phyloP scores from a whole-genome alignment of 2,888 invertebrate species.

The Perdita meconis region DNA sequence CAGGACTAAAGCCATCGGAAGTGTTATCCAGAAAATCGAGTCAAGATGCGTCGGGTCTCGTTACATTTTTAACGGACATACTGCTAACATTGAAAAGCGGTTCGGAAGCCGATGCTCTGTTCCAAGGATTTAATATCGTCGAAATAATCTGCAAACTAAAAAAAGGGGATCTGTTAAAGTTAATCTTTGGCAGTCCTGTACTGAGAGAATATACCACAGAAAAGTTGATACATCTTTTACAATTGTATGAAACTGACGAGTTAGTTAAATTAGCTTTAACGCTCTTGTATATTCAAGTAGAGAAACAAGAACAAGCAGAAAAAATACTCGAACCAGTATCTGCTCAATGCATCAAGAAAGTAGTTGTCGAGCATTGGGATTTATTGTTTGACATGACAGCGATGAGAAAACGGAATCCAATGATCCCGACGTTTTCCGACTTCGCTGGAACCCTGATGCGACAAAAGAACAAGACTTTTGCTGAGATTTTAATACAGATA shows the following conservation, averaged over 20 bases:
- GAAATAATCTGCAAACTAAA: constrained; percentile 77
- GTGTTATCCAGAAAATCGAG: constrained; percentile 83
- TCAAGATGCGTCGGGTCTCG: constrained; percentile 78
- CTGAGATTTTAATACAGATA: constrained; percentile 84
- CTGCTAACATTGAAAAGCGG: constrained; percentile 84
- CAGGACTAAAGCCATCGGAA: constrained; percentile 85
- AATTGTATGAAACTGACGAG: constrained; percentile 77
- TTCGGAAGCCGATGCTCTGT: constrained; percentile 84
- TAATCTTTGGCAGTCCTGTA: constrained; percentile 85
- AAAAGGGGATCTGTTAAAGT: constrained; percentile 84
- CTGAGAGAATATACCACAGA: constrained; percentile 86
- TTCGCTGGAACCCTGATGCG: constrained; percentile 85
- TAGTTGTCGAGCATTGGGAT: constrained; percentile 85
- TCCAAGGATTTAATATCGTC: constrained; percentile 81
- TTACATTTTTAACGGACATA: constrained; percentile 78
- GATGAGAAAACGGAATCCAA: constrained; percentile 79
- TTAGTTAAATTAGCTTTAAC: constrained; percentile 84
- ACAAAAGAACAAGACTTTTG: constrained; percentile 84
- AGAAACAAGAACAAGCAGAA: constrained; percentile 84
- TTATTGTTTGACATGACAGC: constrained; percentile 85
- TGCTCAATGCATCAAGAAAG: constrained; percentile 81
- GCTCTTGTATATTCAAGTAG: constrained; percentile 85
- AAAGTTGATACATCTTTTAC: constrained; percentile 85
- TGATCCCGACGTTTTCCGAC: constrained; percentile 85
- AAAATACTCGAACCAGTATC: constrained; percentile 84